Percentiles rank a stretch among this genome's conserved stretches.
phyloP scores from a whole-genome alignment of 2,113 vertebrate species.

The Cynoglossus semilaevis region DNA sequence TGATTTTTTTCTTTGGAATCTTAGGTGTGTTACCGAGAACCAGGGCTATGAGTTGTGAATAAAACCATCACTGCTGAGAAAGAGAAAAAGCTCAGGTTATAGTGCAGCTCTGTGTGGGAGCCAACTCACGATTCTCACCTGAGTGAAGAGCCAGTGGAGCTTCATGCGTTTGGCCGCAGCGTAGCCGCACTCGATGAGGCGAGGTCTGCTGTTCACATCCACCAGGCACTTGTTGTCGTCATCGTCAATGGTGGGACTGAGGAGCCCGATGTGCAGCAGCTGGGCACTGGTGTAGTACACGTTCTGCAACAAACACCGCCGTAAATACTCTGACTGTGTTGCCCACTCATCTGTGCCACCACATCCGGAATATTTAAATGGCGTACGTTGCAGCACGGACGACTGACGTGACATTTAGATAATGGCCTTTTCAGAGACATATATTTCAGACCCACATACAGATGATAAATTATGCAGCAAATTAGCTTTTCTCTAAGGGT shows the following conservation, averaged over 20 bases:
- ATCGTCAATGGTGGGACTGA: slow-evolving; percentile 94
- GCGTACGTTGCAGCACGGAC: background rate
- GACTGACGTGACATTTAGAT: slow-evolving; percentile 40
- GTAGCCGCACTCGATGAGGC: slow-evolving; percentile 96
- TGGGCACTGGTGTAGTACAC: slow-evolving; percentile 94
- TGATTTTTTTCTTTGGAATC: too few relatives aligned
- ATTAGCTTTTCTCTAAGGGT: slow-evolving; percentile 18
- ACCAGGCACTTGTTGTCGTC: slow-evolving; percentile 99
- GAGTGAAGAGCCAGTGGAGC: slow-evolving; percentile 95
- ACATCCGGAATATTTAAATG: background rate
- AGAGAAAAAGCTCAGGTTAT: too few relatives aligned
- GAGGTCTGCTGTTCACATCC: slow-evolving; percentile 90
- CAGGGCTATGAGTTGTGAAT: too few relatives aligned
- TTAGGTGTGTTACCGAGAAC: too few relatives aligned
- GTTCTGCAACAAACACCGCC: slow-evolving; percentile 79
- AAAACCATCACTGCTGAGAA: too few relatives aligned
- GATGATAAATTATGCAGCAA: slow-evolving; percentile 41
- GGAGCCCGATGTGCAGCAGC: slow-evolving; percentile 88
- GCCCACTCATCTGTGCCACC: background rate
- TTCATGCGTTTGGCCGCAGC: slow-evolving; percentile 96
- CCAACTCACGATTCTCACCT: slow-evolving; percentile 81
- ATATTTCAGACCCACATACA: slow-evolving; percentile 13
- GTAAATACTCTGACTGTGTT: background rate
- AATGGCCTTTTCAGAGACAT: slow-evolving; percentile 20
- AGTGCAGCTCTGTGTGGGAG: too few relatives aligned